phyloP scores from a whole-genome alignment of 2,797 vertebrate species.

The Stomatorhinus walkeri region DNA sequence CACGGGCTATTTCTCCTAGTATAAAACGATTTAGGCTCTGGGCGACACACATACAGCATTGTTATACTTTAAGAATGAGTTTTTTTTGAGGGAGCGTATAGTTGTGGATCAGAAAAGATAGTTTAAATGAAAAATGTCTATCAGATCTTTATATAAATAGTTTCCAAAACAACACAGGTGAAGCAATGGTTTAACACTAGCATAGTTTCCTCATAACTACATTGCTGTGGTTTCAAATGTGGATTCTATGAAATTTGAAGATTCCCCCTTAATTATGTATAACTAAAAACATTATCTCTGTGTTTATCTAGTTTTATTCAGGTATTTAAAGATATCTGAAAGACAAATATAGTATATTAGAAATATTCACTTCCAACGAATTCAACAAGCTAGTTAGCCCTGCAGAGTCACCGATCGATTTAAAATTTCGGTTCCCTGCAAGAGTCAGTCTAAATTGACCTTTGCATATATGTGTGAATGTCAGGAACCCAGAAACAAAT shows the following conservation, averaged over 20 bases:
- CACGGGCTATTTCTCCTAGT: neutral
- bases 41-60: neutral
- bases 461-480: neutral
- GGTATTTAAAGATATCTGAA: neutral
- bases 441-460: neutral
- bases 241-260: neutral
- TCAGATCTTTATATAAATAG: neutral
- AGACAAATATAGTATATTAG: neutral
- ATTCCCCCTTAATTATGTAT: neutral
- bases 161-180: neutral
- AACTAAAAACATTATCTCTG: neutral
- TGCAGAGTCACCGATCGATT: neutral
- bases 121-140: neutral
- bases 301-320: neutral
- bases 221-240: neutral
- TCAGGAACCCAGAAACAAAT: neutral
- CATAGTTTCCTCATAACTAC: neutral
- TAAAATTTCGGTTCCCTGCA: neutral
- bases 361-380: neutral
- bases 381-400: neutral
- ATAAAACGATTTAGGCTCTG: neutral
- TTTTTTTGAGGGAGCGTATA: neutral
- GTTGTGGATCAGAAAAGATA: neutral
- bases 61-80: too few species aligned
- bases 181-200: neutral